Evolutionary conservation across 2,797 vertebrate genomes (phyloP), one percentile per base, ranked within the genome.

Genomic region (Streptopelia turtur): DNA sequence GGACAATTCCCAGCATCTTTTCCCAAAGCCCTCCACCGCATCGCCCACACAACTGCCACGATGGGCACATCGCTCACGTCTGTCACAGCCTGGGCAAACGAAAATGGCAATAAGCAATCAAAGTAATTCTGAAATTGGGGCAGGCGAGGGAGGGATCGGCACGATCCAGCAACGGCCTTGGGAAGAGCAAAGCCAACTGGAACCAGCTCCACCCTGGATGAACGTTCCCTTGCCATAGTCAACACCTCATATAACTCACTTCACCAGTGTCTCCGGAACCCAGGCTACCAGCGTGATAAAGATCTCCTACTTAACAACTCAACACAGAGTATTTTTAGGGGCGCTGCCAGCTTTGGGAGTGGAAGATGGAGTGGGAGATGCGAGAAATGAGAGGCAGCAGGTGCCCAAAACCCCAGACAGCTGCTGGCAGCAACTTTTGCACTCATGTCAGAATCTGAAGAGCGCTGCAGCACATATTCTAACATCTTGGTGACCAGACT

Each of bases 401-500:
- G 93, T 96, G 95, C 45, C 95, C 80, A 96, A 93, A 94, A 95
- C 70, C 56, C 66, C 76, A 92, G 80, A 89, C 88, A 97, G 94
- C 85, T 96, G 91, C 75, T 87, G 88, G 96, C 66, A 95, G 65
- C 77, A 90, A 91, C 89, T 96, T 90, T 16, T 93, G 72, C 92
- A 59, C 77, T 94, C 80, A 66, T 76, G 74, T 69, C 90, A 91
- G 81, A 83, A 90, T 68, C 75, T 94, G 59, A 95, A 86, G 88
- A 95, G 93, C 91, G 93, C 76, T 89, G 83, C 87, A 74, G 63
- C 89, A 85, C 63, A 89, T 83, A 94, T 87, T 75, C 85, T 53
- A 82, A 80, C 91, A 93, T 96, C 91, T 92, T 79, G 63, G 92
- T 90, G 94, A 93, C 93, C 96, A 97, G 92, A 96, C 93, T 83